Base-by-base conservation (phyloP, 1,140 invertebrate species). In the Anagrus nilaparvatae region DNA sequence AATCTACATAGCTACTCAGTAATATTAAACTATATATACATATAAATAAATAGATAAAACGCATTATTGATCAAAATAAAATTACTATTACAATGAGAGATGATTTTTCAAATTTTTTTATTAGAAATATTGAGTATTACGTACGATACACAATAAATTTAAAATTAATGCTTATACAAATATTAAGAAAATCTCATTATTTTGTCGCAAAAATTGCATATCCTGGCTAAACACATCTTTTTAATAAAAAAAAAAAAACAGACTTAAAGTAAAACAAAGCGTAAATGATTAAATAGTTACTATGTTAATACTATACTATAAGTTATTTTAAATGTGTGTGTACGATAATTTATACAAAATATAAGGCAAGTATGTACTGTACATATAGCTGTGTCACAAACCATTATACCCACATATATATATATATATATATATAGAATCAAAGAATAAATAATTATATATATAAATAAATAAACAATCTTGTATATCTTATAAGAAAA, bases 301-400 rank as follows among this genome's bases (percentile, higher is more conserved):
- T 51, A 46, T 36, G 35, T 49, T 49, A 47, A 51, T 46, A 51
- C 47, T 56, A 48, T 55, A 53, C 55, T 41, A 55, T 63, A 66
- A 50, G 55, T 46, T 63, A 65, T 64, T 65, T 64, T 63, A 63
- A n/a, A n/a, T n/a, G n/a, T 54, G 62, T 60, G 53, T 61, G 63
- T 63, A 63, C 52, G 49, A 60, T 61, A 59, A 58, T 54, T 47
- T n/a, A n/a, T n/a, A n/a, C n/a, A n/a, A n/a, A n/a, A 65, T 65
- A 50, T 60, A 56, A 64, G 56, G 56, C 63, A 62, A 66, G 58
- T 65, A 60, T 65, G 63, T 63, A 63, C 53, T 64, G 61, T 67
- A 67, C 59, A 67, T n/a, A n/a, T 65, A 67, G 63, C 57, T 64
- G n/a, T n/a, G 59, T 64, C 65, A 57, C 48, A 51, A 48, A 55